Evolutionary conservation across 2,888 invertebrate genomes (phyloP).

Genomic region (Epistrophe eligans): DNA sequence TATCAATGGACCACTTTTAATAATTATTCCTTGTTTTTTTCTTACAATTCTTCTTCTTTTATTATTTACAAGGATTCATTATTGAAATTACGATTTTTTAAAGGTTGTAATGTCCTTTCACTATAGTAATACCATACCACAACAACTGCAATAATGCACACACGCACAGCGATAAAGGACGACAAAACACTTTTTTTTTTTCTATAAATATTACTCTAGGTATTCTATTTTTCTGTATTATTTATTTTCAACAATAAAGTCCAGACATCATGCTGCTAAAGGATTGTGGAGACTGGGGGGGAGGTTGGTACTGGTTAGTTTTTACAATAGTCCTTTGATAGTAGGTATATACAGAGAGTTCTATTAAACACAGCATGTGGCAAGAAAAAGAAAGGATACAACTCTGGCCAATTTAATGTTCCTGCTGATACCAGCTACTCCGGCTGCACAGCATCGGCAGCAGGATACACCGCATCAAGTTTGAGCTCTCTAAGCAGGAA

Average conservation of each 20-base stretch:
- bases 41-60: background rate
- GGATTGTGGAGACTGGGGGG: background rate
- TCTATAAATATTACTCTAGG: constrained; percentile 52
- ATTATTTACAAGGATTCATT: constrained; percentile 64
- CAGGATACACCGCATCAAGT: constrained; percentile 58
- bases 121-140: constrained; percentile 15
- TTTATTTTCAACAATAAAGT: constrained; percentile 63
- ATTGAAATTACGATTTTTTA: constrained; percentile 56
- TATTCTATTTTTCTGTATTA: constrained; percentile 21
- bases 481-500: constrained; percentile 27
- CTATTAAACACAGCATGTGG: constrained; percentile 12
- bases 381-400: constrained; percentile 42
- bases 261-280: constrained; percentile 55
- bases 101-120: constrained; percentile 51
- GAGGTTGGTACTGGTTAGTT: background rate
- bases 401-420: constrained; percentile 66
- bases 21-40: constrained; percentile 54
- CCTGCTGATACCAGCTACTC: constrained; percentile 36
- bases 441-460: background rate
- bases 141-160: constrained; percentile 31
- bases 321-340: constrained; percentile 46
- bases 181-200: background rate
- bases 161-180: constrained; percentile 17
- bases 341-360: background rate
- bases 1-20: constrained; percentile 69